Percentiles rank a stretch among this genome's conserved stretches.
Evolutionary conservation across 2,888 invertebrate genomes (phyloP).

Genomic region (Malthinus seriepunctatus): DNA sequence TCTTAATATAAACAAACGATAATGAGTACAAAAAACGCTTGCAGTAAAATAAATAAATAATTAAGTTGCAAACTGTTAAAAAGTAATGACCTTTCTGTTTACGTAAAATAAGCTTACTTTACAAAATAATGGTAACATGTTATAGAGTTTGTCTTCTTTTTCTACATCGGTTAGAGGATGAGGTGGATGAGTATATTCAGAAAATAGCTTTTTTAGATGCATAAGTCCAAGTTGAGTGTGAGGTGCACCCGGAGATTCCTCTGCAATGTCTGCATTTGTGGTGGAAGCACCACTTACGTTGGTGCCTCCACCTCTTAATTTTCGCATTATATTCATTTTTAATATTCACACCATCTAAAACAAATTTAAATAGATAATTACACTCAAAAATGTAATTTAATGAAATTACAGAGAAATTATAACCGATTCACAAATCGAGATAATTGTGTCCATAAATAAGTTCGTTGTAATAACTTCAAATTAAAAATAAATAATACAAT

Average conservation of each 20-base stretch:
- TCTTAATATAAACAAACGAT: neutral
- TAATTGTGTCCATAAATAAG: too few species aligned
- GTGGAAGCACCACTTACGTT: conserved; percentile 56
- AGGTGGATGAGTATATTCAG: conserved; percentile 89
- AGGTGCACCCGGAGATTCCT: conserved; percentile 66
- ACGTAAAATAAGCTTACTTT: conserved; percentile 66
- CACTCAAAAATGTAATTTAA: too few species aligned
- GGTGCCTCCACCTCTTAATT: conserved; percentile 71
- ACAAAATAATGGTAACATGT: conserved; percentile 97
- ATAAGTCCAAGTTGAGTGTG: conserved; percentile 90
- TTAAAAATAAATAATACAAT: too few species aligned
- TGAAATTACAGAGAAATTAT: too few species aligned
- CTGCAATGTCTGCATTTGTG: conserved; percentile 60
- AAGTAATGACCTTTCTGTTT: neutral
- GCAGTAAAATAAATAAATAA: neutral
- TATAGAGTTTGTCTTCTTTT: conserved; percentile 91
- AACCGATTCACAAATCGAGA: too few species aligned
- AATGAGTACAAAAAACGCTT: neutral
- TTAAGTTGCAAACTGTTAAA: neutral
- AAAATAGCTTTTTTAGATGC: conserved; percentile 95
- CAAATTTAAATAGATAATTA: too few species aligned
- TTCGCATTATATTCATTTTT: conserved; percentile 89
- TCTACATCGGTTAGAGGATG: conserved; percentile 79
- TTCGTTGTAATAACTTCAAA: too few species aligned
- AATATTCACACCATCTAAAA: neutral